Evolutionary conservation across 2,113 vertebrate genomes (phyloP).

Genomic region (Muscicapa adusta): DNA sequence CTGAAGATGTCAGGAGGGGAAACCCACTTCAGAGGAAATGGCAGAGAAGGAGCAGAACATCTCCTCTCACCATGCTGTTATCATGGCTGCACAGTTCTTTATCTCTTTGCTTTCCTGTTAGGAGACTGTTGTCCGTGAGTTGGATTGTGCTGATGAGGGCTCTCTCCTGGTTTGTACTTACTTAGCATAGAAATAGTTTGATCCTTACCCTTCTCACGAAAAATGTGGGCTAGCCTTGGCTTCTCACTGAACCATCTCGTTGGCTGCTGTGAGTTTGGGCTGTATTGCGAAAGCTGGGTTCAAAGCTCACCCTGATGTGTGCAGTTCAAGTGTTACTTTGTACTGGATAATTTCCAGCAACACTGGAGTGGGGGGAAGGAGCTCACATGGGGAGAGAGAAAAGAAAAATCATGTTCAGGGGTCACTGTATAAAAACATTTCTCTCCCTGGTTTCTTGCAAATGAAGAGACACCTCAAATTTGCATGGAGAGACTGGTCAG

Average conservation of each 20-base stretch:
- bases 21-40: not conserved
- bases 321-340: conserved; percentile 40
- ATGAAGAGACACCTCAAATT: not conserved
- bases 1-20: not conserved
- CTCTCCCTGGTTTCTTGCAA: not conserved
- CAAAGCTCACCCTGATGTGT: conserved; percentile 72
- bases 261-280: not conserved
- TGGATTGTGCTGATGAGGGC: not conserved
- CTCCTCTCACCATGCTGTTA: not conserved
- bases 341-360: conserved; percentile 37
- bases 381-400: not conserved
- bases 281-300: conserved; percentile 57
- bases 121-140: not conserved
- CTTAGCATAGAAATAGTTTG: not conserved
- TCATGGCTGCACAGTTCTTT: not conserved
- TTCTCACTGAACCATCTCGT: not conserved
- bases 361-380: not conserved
- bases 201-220: not conserved
- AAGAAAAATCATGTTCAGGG: not conserved
- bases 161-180: not conserved
- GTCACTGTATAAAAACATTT: not conserved
- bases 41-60: not conserved
- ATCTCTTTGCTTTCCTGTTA: not conserved
- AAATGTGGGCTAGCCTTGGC: not conserved
- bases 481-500: not conserved